Evolutionary conservation across 2,888 invertebrate genomes (phyloP).

Genomic region (Drosophila lutescens): DNA sequence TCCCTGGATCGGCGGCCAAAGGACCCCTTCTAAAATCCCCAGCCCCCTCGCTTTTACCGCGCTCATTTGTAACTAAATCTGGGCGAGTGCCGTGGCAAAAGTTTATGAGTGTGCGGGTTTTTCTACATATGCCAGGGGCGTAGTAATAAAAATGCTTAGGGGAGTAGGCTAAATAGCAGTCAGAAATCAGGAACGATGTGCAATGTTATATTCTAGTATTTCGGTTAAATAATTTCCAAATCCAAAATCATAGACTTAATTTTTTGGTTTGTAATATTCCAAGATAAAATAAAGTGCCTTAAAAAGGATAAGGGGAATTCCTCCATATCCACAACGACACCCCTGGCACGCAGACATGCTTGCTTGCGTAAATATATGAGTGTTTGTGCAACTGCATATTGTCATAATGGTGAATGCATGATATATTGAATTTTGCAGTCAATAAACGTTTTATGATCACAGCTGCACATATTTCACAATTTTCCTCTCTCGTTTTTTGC

Average conservation of each 20-base stretch:
- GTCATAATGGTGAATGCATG: conserved; percentile 77
- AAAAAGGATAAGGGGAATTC: neutral
- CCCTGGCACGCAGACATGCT: conserved; percentile 11
- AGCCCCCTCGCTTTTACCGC: conserved; percentile 12
- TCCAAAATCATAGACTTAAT: too few species aligned
- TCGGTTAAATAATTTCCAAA: too few species aligned
- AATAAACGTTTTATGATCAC: conserved; percentile 76
- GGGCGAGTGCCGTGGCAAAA: conserved; percentile 47
- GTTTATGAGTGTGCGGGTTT: conserved; percentile 48
- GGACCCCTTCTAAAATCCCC: conserved; percentile 1
- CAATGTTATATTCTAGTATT: too few species aligned
- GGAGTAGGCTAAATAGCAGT: neutral
- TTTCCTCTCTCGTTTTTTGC: conserved; percentile 38
- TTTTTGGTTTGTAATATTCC: too few species aligned
- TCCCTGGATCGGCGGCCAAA: neutral
- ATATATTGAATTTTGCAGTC: conserved; percentile 80
- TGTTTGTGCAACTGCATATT: conserved; percentile 65
- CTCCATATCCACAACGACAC: conserved; percentile 2
- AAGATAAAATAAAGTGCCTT: neutral
- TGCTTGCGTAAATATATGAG: conserved; percentile 19
- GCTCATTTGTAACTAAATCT: conserved; percentile 67
- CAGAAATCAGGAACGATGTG: neutral
- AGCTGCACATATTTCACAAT: conserved; percentile 64
- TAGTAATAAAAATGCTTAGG: neutral
- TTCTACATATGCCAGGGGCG: conserved; percentile 23